phyloP scores from a whole-genome alignment of 1,140 invertebrate species.

The Solen grandis region DNA sequence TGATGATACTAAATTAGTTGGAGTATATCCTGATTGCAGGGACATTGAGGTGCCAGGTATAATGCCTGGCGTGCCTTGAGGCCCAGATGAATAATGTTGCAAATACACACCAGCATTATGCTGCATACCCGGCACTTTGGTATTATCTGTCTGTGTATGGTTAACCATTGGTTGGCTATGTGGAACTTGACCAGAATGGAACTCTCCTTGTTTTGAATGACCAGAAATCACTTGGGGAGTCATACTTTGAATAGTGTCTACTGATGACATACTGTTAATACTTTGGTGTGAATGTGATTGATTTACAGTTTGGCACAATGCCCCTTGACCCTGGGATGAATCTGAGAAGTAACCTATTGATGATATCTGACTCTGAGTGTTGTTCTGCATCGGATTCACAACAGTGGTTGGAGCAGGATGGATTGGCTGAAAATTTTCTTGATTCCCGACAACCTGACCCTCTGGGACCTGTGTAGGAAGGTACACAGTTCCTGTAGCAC shows the following conservation, averaged over 20 bases:
- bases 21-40: conserved; percentile 25
- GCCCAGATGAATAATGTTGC: conserved; percentile 29
- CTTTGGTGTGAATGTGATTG: conserved; percentile 55
- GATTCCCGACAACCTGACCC: conserved; percentile 33
- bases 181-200: not conserved
- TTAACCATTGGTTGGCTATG: not conserved
- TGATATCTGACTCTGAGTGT: conserved; percentile 31
- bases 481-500: conserved; percentile 49
- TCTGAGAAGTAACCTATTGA: conserved; percentile 13
- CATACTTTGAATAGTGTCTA: conserved; percentile 10
- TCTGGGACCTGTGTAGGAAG: conserved; percentile 37
- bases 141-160: not conserved
- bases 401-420: conserved; percentile 48
- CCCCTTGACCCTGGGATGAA: not conserved
- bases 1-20: not conserved
- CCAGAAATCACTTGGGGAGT: conserved; percentile 26
- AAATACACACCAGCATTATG: conserved; percentile 29
- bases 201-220: conserved; percentile 21
- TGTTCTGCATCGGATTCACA: conserved; percentile 19
- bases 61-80: too few relatives aligned
- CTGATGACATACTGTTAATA: conserved; percentile 41
- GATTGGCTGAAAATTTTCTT: conserved; percentile 54
- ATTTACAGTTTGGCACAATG: conserved; percentile 42
- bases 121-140: not conserved
- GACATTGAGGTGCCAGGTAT: conserved; percentile 23